phyloP scores from a whole-genome alignment of 2,888 invertebrate species.

The Colletes collaris region DNA sequence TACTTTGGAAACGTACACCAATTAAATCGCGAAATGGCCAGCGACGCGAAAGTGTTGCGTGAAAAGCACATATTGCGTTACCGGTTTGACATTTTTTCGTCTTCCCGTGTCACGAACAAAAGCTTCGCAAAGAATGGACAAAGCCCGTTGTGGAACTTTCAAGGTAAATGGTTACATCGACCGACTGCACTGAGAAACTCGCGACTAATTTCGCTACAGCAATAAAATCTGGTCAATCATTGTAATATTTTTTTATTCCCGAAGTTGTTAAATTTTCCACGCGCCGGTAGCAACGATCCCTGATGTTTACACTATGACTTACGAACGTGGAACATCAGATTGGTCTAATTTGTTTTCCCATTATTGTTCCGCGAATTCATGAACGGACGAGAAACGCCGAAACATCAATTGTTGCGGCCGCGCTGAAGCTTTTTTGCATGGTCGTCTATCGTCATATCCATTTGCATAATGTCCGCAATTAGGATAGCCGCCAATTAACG shows the following conservation, averaged over 20 bases:
- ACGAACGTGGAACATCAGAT: no score
- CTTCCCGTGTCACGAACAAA: not conserved
- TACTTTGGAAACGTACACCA: not conserved
- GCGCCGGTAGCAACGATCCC: no score
- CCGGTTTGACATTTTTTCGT: not conserved
- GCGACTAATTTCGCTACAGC: no score
- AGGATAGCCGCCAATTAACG: constrained; percentile 64
- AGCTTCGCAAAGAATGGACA: not conserved
- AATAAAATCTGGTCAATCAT: no score
- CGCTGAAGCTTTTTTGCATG: constrained; percentile 8
- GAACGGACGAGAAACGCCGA: not conserved
- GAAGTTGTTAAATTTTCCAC: no score
- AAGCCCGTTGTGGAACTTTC: not conserved
- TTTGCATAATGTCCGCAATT: constrained; percentile 67
- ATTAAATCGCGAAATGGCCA: not conserved
- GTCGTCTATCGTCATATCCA: constrained; percentile 47
- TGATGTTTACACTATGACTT: no score
- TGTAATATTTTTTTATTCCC: no score
- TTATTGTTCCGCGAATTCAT: not conserved
- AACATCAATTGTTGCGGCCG: constrained; percentile 6
- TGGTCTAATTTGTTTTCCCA: no score
- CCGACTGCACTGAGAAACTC: no score
- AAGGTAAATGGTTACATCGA: no score
- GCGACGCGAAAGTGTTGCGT: not conserved
- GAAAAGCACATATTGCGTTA: not conserved